Evolutionary conservation across 2,113 vertebrate species (phyloP).

Genomic region (Alosa alosa): DNA sequence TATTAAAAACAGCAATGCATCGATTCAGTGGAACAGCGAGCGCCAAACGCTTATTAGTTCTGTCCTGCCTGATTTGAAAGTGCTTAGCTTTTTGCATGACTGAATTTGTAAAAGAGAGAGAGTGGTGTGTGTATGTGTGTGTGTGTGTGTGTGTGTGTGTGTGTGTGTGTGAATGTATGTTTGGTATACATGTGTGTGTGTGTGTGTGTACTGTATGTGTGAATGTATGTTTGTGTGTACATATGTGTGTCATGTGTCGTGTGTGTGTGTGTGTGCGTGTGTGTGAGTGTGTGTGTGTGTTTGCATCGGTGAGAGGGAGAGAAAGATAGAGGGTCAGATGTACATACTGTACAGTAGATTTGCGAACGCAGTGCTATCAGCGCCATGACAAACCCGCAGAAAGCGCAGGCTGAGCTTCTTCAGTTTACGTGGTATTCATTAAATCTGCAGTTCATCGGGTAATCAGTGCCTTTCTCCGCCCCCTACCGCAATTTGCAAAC

Average conservation of each 20-base stretch:
- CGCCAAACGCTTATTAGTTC: neutral
- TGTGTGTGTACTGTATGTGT: neutral
- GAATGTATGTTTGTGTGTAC: neutral
- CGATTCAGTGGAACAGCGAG: neutral
- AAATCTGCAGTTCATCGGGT: too few relatives aligned
- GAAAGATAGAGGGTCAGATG: too few relatives aligned
- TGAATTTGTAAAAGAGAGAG: slow-evolving; percentile 12
- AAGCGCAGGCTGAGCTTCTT: too few relatives aligned
- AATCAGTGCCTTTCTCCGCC: too few relatives aligned
- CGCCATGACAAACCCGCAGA: too few relatives aligned
- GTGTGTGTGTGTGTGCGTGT: neutral
- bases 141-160: neutral
- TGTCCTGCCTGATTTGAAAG: neutral
- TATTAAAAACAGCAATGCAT: slow-evolving; percentile 7
- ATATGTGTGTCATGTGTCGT: neutral
- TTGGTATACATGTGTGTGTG: slow-evolving; percentile 19
- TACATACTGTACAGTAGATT: too few relatives aligned
- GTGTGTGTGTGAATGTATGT: neutral
- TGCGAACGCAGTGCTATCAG: too few relatives aligned
- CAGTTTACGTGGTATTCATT: too few relatives aligned
- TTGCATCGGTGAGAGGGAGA: neutral
- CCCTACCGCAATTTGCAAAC: too few relatives aligned
- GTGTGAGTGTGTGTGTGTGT: neutral
- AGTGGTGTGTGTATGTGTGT: slow-evolving; percentile 26
- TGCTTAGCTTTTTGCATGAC: neutral